Evolutionary conservation across 2,888 invertebrate genomes (phyloP), one percentile per base, ranked within the genome.

Genomic region (Drosophila yooni): DNA sequence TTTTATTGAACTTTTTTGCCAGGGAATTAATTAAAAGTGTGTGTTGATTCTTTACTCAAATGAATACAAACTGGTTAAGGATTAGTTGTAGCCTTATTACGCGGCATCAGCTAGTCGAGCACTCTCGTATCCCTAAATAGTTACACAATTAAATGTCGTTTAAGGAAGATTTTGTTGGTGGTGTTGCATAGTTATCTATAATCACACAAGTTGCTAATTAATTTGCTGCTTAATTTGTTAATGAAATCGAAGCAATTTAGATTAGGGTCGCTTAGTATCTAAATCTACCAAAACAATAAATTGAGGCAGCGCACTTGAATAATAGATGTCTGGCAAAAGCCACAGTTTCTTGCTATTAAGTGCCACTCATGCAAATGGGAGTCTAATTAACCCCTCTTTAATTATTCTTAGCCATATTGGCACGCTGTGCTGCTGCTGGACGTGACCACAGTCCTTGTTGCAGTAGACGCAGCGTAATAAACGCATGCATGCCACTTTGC

Each of bases 371-470:
- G 61, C 21, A 48, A 70, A 79, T 75, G 62, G 27, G 67, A n/a
- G 34, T 27, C 52, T 67, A 64, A 83, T 84, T 76, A 74, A 76
- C 68, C 43, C n/a, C 43, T 46, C 60, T 60, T 67, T 61, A 38
- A 51, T 59, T 71, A 65, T 68, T 73, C 64, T 52, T 38, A 93
- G 93, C 93, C 63, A 91, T 91, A 33, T 88, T 93, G 76, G 91
- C 92, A 21, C 92, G 92, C 72, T 95, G 95, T 90, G 95, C 95
- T 0, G 95, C 95, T 84, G 95, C 95, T 88, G 95, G 95, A 93
- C 91, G 93, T 70, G 93, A 97, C 93, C 97, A 97, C 93, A 95
- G 95, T 54, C 94, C 95, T 21, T 97, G 97, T 90, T 97, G 97
- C 92, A 94, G 94, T 59, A 94, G 96, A 34, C 94, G 96, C 80